Evolutionary conservation across 1,140 invertebrate species (phyloP).

Genomic region (Scylla paramamosain): DNA sequence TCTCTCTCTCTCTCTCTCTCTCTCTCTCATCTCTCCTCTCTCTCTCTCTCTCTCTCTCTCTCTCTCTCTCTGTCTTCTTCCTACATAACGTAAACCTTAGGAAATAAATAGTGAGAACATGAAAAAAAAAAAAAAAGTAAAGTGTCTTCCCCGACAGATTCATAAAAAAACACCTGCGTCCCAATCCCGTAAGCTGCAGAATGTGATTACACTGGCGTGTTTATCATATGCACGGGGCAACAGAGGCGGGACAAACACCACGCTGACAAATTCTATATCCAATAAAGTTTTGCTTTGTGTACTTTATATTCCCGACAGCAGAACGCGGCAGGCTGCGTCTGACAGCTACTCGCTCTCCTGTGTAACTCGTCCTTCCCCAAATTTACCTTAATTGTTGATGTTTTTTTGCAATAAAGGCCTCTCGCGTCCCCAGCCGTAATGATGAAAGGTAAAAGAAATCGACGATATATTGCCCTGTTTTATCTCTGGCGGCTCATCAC

Average conservation of each 20-base stretch:
- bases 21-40: no score
- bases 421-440: background rate
- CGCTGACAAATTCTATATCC: background rate
- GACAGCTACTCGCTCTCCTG: background rate
- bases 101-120: no score
- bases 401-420: constrained; percentile 12
- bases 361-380: background rate
- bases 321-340: background rate
- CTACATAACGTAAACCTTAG: no score
- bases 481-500: constrained; percentile 16
- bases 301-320: background rate
- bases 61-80: no score
- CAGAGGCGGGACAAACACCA: background rate
- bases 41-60: no score
- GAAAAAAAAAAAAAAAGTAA: no score
- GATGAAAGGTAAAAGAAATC: constrained; percentile 23
- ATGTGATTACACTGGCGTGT: background rate
- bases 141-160: background rate
- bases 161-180: background rate
- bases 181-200: background rate
- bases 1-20: no score
- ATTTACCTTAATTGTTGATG: constrained; percentile 15
- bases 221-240: background rate
- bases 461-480: constrained; percentile 10
- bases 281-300: background rate